These are phyloP conservation scores for Aulostomus chinensis DNA, from an alignment of 2,797 vertebrate species.

Conservation along the genomic window DNA sequence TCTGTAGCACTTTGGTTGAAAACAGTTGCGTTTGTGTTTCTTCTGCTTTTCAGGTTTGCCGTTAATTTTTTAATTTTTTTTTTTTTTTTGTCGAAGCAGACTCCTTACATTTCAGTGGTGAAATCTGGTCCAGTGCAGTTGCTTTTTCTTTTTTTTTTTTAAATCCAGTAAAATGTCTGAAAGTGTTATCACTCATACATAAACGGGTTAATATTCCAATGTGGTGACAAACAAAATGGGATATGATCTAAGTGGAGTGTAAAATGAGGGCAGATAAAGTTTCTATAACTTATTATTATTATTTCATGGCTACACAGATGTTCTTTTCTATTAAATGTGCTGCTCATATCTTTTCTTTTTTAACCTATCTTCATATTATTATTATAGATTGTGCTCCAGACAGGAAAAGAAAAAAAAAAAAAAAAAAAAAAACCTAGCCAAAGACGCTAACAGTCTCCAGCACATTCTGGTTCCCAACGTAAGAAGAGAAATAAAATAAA, in stretches of 20 bases:
- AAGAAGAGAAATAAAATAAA: conserved; percentile 53
- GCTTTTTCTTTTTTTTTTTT: conserved; percentile 34
- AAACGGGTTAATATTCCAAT: conserved; percentile 38
- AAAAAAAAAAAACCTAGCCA: conserved; percentile 56
- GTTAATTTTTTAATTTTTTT: conserved; percentile 5
- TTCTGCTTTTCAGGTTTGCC: conserved; percentile 10
- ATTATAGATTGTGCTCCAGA: conserved; percentile 59
- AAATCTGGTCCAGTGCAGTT: conserved; percentile 26
- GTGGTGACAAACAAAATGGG: conserved; percentile 37
- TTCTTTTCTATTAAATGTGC: conserved; percentile 35
- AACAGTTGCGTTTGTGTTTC: conserved; percentile 24
- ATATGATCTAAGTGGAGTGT: conserved; percentile 47
- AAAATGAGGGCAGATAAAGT: conserved; percentile 27
- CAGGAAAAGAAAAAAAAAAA: conserved; percentile 18
- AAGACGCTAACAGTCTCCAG: conserved; percentile 66
- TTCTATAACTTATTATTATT: conserved; percentile 4
- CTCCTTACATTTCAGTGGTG: conserved; percentile 65
- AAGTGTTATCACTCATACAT: conserved; percentile 44
- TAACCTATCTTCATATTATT: conserved; percentile 37
- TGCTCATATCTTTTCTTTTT: conserved; percentile 52
- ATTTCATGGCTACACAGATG: conserved; percentile 49
- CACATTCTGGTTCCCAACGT: conserved; percentile 55
- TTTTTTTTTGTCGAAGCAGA: conserved; percentile 29
- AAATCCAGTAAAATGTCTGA: conserved; percentile 32
- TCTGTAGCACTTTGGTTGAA: conserved; percentile 54